A percentile compares a stretch with the other conserved stretches of the same genome.
phyloP scores from a whole-genome alignment of 1,140 invertebrate species.

The Macrotrachela quadricornifera region DNA sequence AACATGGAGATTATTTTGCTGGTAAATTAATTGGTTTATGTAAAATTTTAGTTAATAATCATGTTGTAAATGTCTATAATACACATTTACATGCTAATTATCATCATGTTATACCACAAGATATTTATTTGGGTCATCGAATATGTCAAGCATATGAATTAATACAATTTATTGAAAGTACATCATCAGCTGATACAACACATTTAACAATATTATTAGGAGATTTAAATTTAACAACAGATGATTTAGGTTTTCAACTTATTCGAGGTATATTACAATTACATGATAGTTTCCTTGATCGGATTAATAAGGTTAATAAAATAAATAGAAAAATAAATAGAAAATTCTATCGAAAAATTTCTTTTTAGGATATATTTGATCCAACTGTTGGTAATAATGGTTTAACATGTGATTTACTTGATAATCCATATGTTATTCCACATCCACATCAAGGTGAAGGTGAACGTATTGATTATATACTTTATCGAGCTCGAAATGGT shows the following conservation, averaged over 20 bases:
- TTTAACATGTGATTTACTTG: too few species aligned
- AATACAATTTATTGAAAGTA: conserved; percentile 5
- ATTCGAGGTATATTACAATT: too few species aligned
- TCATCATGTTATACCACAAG: not conserved
- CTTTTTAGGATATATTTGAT: too few species aligned
- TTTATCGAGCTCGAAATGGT: too few species aligned
- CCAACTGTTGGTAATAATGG: too few species aligned
- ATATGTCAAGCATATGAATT: conserved; percentile 3
- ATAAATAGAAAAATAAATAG: too few species aligned
- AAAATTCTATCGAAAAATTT: too few species aligned
- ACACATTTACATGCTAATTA: conserved; percentile 9
- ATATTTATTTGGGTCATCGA: conserved; percentile 2
- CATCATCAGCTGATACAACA: not conserved
- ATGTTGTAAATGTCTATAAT: conserved; percentile 1
- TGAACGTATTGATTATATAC: too few species aligned
- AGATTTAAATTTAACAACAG: conserved; percentile 1
- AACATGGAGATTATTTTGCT: conserved; percentile 7
- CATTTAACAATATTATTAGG: conserved; percentile 3
- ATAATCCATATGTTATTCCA: too few species aligned
- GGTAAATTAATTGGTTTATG: conserved; percentile 7
- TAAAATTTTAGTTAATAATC: not conserved
- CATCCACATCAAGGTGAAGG: too few species aligned
- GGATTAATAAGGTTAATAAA: too few species aligned
- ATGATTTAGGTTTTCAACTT: conserved; percentile 1
- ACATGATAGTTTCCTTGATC: too few species aligned